A percentile compares a stretch with the other conserved stretches of the same genome.
phyloP scores from a whole-genome alignment of 2,797 vertebrate species.

The Sebastes paucispinis region DNA sequence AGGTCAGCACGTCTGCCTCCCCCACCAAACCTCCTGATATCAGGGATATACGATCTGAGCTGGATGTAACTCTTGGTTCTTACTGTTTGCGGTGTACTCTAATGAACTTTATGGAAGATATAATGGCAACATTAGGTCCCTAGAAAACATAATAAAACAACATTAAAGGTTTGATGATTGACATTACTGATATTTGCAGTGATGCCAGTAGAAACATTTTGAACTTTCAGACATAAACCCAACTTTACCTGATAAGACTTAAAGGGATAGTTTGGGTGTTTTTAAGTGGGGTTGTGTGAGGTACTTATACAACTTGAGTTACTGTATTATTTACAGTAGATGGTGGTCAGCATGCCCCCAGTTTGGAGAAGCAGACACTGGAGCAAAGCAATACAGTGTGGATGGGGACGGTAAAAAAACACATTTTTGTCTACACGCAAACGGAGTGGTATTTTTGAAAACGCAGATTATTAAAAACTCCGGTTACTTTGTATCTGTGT shows the following conservation, averaged over 20 bases:
- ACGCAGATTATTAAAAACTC: too few relatives aligned
- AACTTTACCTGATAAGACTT: not conserved
- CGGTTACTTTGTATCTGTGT: too few relatives aligned
- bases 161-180: not conserved
- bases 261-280: too few relatives aligned
- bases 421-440: too few relatives aligned
- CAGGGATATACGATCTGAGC: not conserved
- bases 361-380: fast-evolving
- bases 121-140: not conserved
- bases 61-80: not conserved
- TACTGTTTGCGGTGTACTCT: not conserved
- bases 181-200: not conserved
- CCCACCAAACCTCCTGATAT: not conserved
- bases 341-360: too few relatives aligned
- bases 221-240: not conserved
- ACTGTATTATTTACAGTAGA: too few relatives aligned
- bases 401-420: fast-evolving
- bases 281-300: fast-evolving
- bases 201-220: not conserved
- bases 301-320: too few relatives aligned
- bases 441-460: too few relatives aligned
- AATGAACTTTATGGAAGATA: not conserved
- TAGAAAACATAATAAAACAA: not conserved
- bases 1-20: slow-evolving; percentile 15
- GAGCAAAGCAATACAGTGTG: too few relatives aligned